A percentile compares a stretch with the other conserved stretches of the same genome.
Conservation (phyloP, 2,113 vertebrate species). For the Corythornis madagascariensis region DNA sequence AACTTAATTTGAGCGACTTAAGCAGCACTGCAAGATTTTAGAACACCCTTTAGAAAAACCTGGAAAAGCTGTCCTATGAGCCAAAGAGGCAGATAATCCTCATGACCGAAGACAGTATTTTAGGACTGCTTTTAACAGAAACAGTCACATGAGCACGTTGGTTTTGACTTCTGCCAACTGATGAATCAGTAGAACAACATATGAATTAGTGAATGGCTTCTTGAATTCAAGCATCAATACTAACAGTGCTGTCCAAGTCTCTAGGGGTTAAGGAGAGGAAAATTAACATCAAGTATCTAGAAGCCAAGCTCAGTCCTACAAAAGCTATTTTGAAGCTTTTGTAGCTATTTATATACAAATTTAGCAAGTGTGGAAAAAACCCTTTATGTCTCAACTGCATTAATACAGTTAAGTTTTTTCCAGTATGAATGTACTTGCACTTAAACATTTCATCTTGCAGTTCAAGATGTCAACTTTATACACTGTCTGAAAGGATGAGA, state of each 20-base stretch:
- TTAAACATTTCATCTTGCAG: neutral
- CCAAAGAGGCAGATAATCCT: neutral
- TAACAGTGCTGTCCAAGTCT: neutral
- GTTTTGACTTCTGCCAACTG: conserved; percentile 1
- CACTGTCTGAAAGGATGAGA: neutral
- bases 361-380: neutral
- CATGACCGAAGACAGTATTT: neutral
- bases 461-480: neutral
- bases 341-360: neutral
- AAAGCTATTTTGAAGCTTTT: neutral
- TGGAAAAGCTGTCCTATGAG: neutral
- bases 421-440: neutral
- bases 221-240: neutral
- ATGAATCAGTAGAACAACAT: conserved; percentile 8
- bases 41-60: neutral
- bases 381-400: neutral
- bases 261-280: neutral
- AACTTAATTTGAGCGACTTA: neutral
- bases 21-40: neutral
- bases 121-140: conserved; percentile 33
- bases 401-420: neutral
- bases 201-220: neutral
- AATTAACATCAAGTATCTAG: neutral
- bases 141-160: neutral
- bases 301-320: neutral